Conservation (phyloP, 2,888 invertebrate species). For the Cantharis nigra region DNA sequence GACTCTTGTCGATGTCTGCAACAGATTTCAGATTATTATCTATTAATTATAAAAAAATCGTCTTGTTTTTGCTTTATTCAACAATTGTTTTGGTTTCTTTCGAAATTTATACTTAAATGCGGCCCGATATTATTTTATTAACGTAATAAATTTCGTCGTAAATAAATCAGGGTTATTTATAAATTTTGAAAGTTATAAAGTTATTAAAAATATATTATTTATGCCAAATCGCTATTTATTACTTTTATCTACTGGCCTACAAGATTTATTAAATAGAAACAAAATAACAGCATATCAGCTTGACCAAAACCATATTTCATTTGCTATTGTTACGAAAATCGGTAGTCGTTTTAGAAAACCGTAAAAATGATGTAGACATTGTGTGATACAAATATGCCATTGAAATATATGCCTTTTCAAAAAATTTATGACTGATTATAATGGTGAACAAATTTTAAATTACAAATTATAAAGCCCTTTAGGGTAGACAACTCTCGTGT, state of each 20-base stretch:
- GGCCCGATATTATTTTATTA: background rate
- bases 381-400: background rate
- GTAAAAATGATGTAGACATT: background rate
- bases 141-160: background rate
- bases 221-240: background rate
- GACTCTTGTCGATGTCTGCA: background rate
- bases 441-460: background rate
- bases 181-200: background rate
- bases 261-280: background rate
- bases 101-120: background rate
- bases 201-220: background rate
- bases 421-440: background rate
- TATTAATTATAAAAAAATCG: background rate
- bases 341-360: background rate
- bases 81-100: background rate
- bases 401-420: background rate
- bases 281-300: background rate
- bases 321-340: background rate
- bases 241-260: background rate
- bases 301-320: background rate
- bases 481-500: background rate
- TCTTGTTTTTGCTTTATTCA: background rate
- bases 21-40: background rate
- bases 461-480: background rate
- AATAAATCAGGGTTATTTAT: background rate